Evolutionary conservation across 2,113 vertebrate species (phyloP), one percentile per base, ranked within the genome.

Genomic region (Lophius piscatorius): DNA sequence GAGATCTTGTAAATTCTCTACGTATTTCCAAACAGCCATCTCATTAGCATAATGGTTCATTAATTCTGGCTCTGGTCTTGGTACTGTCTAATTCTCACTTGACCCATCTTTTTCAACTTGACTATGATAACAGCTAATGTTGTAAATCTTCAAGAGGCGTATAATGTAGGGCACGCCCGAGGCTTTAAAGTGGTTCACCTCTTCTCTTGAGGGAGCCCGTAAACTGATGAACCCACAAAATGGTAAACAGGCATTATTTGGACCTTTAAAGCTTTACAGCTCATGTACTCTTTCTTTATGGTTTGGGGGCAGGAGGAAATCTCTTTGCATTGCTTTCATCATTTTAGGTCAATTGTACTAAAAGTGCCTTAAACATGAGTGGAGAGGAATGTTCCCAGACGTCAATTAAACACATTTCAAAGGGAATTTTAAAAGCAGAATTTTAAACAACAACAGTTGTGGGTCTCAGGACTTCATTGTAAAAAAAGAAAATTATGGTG

Each of bases 31-130:
- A 40, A 35, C 56, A 54, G 35, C 16, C 3, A 8, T 36, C 20
- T 72, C 48, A 49, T 71, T 58, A 52, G 44, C 52, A 68, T 29
- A 22, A 56, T 28, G 31, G 18, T 63, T 68, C 11, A 42, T 42
- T 71, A 70, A 64, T 68, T 75, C 31, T 22, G 22, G 16, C 2
- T 33, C 33, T 48, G 22, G 40, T 20, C 33, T 28, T 6, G 49
- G 34, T 16, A 4, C 34, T 20, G 49, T 55, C 22, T 67, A 36
- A 71, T 77, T 57, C 39, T 42, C 40, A 47, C 51, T 52, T 49
- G 58, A 72, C 71, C 63, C 4, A 31, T 50, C 67, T 51, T 33
- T 20, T 50, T 38, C 56, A 26, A 64, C 49, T 34, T 4, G 48
- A 17, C 63, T 21, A 40, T 41, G 44, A 77, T 58, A 72, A 61